Percentiles rank a stretch among this genome's conserved stretches.
phyloP scores from a whole-genome alignment of 2,113 vertebrate genomes.

The Micronycteris hirsuta region DNA sequence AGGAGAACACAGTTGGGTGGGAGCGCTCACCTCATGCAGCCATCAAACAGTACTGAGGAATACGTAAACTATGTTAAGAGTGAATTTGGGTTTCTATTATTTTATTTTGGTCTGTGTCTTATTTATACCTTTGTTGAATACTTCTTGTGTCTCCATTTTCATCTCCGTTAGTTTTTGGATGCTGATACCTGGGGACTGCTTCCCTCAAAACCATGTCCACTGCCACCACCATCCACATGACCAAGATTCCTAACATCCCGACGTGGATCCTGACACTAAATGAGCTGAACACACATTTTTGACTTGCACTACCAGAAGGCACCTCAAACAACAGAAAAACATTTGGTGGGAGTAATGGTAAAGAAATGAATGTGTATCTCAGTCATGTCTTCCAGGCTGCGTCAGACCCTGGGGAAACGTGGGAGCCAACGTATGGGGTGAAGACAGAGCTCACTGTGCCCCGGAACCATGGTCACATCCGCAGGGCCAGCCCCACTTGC shows the following conservation, averaged over 20 bases:
- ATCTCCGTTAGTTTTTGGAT: background rate
- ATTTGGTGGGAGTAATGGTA: background rate
- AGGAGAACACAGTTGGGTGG: background rate
- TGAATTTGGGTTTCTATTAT: background rate
- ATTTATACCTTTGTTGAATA: background rate
- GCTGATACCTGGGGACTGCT: background rate
- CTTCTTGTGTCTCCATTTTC: background rate
- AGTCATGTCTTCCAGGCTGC: background rate
- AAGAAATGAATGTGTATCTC: background rate
- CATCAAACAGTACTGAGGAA: background rate
- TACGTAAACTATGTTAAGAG: background rate
- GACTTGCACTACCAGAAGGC: background rate
- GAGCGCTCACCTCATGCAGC: background rate
- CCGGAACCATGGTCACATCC: accelerated
- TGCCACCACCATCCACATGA: background rate
- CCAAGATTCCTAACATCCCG: background rate
- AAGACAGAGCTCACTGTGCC: background rate
- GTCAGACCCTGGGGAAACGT: background rate
- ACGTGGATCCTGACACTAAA: background rate
- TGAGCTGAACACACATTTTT: background rate
- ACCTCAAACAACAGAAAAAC: background rate
- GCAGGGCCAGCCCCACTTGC: background rate
- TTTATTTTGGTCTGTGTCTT: background rate
- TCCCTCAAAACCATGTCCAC: background rate
- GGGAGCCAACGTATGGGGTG: background rate